A percentile compares a stretch with the other conserved stretches of the same genome.
Conservation (phyloP, 2,888 invertebrate genomes). For the Diploptera punctata region DNA sequence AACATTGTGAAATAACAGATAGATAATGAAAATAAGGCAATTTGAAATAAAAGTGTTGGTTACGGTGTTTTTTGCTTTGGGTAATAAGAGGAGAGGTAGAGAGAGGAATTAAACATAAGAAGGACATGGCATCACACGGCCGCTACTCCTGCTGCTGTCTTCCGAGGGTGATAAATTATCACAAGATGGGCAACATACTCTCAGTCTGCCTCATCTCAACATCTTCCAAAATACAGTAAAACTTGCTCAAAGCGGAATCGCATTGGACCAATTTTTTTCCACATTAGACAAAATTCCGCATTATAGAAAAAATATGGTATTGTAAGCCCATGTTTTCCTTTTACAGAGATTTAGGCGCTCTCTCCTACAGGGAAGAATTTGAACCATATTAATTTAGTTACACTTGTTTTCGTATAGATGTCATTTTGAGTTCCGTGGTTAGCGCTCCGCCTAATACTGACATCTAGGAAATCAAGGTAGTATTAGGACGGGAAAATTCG, state of each 20-base stretch:
- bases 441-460: too few species aligned
- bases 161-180: conserved; percentile 19
- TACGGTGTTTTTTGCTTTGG: conserved; percentile 4
- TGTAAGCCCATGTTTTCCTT: too few species aligned
- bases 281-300: too few species aligned
- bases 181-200: background rate
- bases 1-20: too few species aligned
- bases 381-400: too few species aligned
- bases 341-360: too few species aligned
- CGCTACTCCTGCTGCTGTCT: conserved; percentile 17
- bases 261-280: too few species aligned
- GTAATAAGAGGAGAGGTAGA: background rate
- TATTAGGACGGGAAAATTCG: too few species aligned
- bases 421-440: background rate
- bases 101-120: conserved; percentile 16
- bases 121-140: conserved; percentile 19
- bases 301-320: too few species aligned
- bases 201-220: background rate
- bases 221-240: background rate
- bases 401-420: background rate
- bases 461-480: too few species aligned
- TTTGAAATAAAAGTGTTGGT: conserved; percentile 13
- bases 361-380: too few species aligned
- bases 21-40: conserved; percentile 5
- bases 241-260: too few species aligned